phyloP scores from a whole-genome alignment of 2,113 vertebrate genomes.

The Mus pahari region DNA sequence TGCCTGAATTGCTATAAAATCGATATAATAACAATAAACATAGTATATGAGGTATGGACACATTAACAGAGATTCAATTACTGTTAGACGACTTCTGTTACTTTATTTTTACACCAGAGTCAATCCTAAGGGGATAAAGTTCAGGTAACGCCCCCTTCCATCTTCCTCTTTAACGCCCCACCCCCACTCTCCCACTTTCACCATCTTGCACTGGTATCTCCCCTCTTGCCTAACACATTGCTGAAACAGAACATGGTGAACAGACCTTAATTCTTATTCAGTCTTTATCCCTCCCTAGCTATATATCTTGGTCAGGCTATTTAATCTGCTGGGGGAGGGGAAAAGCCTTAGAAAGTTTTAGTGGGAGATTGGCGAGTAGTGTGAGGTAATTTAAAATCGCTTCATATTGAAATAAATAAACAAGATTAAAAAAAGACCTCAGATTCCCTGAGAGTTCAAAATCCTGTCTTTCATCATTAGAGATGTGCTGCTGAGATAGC shows the following conservation, averaged over 20 bases:
- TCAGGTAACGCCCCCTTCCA: background rate
- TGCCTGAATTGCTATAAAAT: constrained; percentile 45
- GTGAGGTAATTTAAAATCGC: background rate
- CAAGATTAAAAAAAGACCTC: background rate
- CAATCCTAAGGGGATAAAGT: background rate
- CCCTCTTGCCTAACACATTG: background rate
- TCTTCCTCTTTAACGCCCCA: background rate
- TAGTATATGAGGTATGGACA: background rate
- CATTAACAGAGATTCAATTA: background rate
- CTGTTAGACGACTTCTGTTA: constrained; percentile 1
- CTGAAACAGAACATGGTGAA: background rate
- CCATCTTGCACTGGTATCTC: background rate
- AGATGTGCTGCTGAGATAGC: constrained; percentile 52
- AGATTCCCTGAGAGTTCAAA: background rate
- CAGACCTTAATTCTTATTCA: background rate
- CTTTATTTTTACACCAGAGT: background rate
- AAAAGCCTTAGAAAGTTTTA: constrained; percentile 3
- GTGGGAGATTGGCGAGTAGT: background rate
- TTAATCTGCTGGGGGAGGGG: background rate
- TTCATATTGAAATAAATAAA: constrained; percentile 20
- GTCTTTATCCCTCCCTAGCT: background rate
- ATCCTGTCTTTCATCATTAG: constrained; percentile 14
- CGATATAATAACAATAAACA: constrained; percentile 17
- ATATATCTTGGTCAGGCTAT: background rate
- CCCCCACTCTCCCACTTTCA: background rate